Conservation (phyloP, 2,113 vertebrate genomes). For the Hippocampus zosterae region DNA sequence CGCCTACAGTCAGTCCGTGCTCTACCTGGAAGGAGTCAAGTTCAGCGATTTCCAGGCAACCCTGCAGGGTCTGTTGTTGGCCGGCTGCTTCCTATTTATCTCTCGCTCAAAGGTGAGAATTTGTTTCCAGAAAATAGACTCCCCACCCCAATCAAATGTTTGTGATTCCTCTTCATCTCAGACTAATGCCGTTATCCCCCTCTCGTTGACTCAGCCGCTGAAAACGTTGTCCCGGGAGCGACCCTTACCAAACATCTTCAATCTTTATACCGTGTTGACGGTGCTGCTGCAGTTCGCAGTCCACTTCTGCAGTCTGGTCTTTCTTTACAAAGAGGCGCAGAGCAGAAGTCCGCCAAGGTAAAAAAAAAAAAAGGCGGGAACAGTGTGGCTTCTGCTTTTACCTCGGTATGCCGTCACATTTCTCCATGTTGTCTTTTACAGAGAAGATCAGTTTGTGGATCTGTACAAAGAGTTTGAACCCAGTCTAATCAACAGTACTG, state of each 20-base stretch:
- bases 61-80: slow-evolving; percentile 88
- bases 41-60: slow-evolving; percentile 98
- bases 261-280: slow-evolving; percentile 91
- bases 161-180: background rate
- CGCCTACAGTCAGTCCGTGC: slow-evolving; percentile 96
- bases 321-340: slow-evolving; percentile 85
- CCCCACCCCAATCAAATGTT: background rate
- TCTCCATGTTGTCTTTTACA: slow-evolving; percentile 36
- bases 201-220: slow-evolving; percentile 75
- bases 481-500: slow-evolving; percentile 93
- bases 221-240: slow-evolving; percentile 90
- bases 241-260: slow-evolving; percentile 95
- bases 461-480: slow-evolving; percentile 95
- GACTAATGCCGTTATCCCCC: background rate
- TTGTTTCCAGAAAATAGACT: background rate
- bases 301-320: slow-evolving; percentile 90
- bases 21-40: slow-evolving; percentile 94
- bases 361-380: background rate
- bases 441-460: slow-evolving; percentile 85
- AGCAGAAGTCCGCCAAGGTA: slow-evolving; percentile 82
- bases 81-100: slow-evolving; percentile 97
- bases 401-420: background rate
- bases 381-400: background rate
- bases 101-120: slow-evolving; percentile 89
- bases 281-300: slow-evolving; percentile 92